Evolutionary conservation across 2,113 vertebrate genomes (phyloP), one percentile per base, ranked within the genome.

Genomic region (Tragelaphus imberbis): DNA sequence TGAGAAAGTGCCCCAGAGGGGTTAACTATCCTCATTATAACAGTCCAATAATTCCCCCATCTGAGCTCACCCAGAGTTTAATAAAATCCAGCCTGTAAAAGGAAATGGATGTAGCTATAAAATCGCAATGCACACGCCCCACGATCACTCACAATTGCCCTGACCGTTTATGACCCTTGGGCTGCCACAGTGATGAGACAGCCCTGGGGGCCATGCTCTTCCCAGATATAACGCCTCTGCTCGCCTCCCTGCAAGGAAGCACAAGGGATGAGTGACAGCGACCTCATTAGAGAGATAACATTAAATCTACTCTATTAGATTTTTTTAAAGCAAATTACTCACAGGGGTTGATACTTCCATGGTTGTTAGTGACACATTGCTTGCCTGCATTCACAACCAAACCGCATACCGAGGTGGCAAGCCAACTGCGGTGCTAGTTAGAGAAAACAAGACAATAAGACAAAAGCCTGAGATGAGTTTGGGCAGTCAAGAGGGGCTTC

Each of bases 251-350:
- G 16, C 49, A 33, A 79, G 91, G n/a, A 61, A 79, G 95, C 51
- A 21, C 30, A 0, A 2, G 49, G 47, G 53, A 51, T 53, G 93
- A 96, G 75, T 80, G 95, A 56, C 91, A 53, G 63, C 2, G 28
- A 96, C 88, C 88, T 96, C 87, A 95, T 97, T 96, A 96, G 88
- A 90, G 71, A 84, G 85, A 77, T 27, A 58, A 81, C 89, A 75
- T 89, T 93, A 81, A 93, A 91, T 88, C 96, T 59, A 53, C 49
- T 94, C 51, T 5, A 58, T 68, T n/a, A 49, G 84, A 56, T 87
- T 84, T 96, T 81, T 90, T 63, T 6, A 47, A 75, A 85, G 77
- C 88, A 90, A 97, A 95, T 97, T 47, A 87, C 84, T 88, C 81
- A 51, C 28, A 63, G 82, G 63, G 15, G 47, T 40, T 47, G 85